phyloP scores from a whole-genome alignment of 2,113 vertebrate genomes.

The Cinclus cinclus region DNA sequence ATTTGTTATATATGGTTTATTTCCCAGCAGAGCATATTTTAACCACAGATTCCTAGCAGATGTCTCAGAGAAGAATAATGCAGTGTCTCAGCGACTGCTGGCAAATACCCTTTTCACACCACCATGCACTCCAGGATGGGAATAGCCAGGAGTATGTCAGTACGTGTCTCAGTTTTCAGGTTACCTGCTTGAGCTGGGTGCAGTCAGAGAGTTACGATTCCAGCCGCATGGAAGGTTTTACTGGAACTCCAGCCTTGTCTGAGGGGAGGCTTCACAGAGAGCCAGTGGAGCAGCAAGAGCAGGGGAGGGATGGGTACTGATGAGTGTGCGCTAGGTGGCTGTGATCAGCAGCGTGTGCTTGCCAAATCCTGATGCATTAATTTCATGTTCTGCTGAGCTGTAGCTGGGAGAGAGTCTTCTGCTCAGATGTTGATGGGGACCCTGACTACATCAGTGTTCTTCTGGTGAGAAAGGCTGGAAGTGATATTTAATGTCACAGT shows the following conservation, averaged over 20 bases:
- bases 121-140: not conserved
- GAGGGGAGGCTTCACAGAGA: not conserved
- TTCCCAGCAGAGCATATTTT: constrained; percentile 18
- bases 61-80: constrained; percentile 24
- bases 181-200: not conserved
- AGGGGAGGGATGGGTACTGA: not conserved
- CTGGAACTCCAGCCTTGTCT: not conserved
- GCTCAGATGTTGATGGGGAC: not conserved
- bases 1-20: constrained; percentile 6
- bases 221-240: not conserved
- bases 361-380: constrained; percentile 44
- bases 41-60: constrained; percentile 4
- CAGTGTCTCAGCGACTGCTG: not conserved
- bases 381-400: constrained; percentile 24
- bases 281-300: not conserved
- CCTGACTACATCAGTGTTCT: not conserved
- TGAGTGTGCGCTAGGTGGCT: constrained; percentile 16
- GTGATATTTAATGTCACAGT: not conserved
- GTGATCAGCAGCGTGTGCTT: constrained; percentile 35
- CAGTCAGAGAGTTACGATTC: not conserved
- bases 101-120: not conserved
- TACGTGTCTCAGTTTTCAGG: not conserved
- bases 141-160: not conserved
- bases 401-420: not conserved
- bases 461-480: not conserved